Conservation (phyloP, 1,140 invertebrate genomes). For the Formica exsecta region DNA sequence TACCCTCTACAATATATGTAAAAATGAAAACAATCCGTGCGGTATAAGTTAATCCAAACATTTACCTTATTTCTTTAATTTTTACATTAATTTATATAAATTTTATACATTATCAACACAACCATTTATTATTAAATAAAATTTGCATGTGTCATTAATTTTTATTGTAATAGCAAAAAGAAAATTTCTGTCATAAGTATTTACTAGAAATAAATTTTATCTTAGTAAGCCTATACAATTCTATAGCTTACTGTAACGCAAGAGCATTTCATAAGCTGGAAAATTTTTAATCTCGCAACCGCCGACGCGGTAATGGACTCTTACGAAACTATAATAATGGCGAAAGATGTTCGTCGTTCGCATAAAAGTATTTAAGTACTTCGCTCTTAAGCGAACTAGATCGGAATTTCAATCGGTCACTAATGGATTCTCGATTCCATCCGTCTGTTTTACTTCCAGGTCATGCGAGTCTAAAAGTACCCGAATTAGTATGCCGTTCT, state of each 20-base stretch:
- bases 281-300: constrained; percentile 47
- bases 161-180: background rate
- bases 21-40: too few relatives aligned
- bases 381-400: constrained; percentile 40
- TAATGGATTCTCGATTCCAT: constrained; percentile 50
- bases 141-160: background rate
- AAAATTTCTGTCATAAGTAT: background rate
- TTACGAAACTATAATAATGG: constrained; percentile 40
- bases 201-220: background rate
- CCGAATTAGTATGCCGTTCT: constrained; percentile 36
- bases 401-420: constrained; percentile 49
- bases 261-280: background rate
- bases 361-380: constrained; percentile 50
- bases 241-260: background rate
- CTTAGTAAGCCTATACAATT: background rate
- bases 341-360: constrained; percentile 18
- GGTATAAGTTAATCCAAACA: too few relatives aligned
- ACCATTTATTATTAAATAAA: background rate
- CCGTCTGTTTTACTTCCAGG: constrained; percentile 18
- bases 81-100: background rate
- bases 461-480: constrained; percentile 47
- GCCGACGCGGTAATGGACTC: background rate
- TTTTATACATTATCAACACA: too few relatives aligned
- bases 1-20: too few relatives aligned
- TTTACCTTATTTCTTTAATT: background rate